Conservation (phyloP, 2,113 vertebrate species). For the Rana temporaria region DNA sequence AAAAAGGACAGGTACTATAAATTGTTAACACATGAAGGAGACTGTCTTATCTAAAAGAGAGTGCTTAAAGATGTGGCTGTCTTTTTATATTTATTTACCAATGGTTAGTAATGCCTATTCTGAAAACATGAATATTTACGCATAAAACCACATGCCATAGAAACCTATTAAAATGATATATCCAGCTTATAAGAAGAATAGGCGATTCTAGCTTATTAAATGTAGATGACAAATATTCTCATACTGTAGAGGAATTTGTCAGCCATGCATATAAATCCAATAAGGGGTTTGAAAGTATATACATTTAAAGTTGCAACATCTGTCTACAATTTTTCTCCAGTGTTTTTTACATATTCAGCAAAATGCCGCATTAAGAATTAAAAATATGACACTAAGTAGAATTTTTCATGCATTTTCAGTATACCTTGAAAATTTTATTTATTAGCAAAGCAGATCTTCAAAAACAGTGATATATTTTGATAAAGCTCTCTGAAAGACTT, state of each 20-base stretch:
- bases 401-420: neutral
- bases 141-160: neutral
- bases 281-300: neutral
- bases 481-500: neutral
- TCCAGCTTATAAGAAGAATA: neutral
- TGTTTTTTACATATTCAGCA: slow-evolving; percentile 12
- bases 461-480: neutral
- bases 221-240: neutral
- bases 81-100: no score
- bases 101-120: no score
- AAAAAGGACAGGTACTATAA: no score
- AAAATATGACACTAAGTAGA: neutral
- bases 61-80: no score
- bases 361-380: neutral
- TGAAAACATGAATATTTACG: neutral
- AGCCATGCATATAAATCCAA: neutral
- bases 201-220: neutral
- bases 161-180: neutral
- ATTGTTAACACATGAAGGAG: no score
- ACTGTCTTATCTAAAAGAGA: no score
- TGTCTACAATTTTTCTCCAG: neutral
- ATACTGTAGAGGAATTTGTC: neutral
- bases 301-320: neutral
- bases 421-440: neutral
- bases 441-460: neutral